phyloP scores from a whole-genome alignment of 2,113 vertebrate species.

The Pelecanus crispus region DNA sequence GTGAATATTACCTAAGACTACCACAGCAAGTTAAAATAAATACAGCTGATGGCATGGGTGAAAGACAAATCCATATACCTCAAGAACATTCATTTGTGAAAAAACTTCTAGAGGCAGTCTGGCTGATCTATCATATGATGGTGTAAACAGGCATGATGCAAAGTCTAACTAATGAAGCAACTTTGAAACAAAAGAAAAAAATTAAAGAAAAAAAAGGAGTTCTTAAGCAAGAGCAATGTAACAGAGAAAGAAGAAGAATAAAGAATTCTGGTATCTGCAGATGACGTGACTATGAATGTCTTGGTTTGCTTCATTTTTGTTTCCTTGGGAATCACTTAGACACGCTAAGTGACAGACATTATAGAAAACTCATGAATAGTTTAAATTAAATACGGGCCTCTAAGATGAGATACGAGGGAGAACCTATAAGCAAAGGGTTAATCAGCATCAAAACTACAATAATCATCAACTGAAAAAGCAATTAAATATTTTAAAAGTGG shows the following conservation, averaged over 20 bases:
- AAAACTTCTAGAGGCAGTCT: background rate
- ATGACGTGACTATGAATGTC: background rate
- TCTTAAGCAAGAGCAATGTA: background rate
- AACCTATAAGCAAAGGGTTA: background rate
- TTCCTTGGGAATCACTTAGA: background rate
- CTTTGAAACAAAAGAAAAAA: background rate
- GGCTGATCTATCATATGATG: background rate
- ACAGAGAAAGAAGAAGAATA: background rate
- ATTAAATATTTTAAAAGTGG: background rate
- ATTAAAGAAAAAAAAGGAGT: background rate
- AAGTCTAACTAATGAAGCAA: background rate
- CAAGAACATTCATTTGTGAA: background rate
- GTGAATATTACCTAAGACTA: background rate
- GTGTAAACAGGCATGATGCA: background rate
- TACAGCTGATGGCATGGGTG: background rate
- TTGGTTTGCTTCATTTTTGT: background rate
- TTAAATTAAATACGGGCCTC: background rate
- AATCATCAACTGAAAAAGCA: background rate
- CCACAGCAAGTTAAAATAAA: background rate
- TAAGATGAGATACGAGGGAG: background rate
- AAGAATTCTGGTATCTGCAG: background rate
- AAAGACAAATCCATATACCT: background rate
- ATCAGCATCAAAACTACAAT: background rate
- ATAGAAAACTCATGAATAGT: background rate
- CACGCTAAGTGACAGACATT: background rate